A percentile compares a stretch with the other conserved stretches of the same genome.
phyloP scores from a whole-genome alignment of 2,113 vertebrate genomes.

The Callocephalon fimbriatum region DNA sequence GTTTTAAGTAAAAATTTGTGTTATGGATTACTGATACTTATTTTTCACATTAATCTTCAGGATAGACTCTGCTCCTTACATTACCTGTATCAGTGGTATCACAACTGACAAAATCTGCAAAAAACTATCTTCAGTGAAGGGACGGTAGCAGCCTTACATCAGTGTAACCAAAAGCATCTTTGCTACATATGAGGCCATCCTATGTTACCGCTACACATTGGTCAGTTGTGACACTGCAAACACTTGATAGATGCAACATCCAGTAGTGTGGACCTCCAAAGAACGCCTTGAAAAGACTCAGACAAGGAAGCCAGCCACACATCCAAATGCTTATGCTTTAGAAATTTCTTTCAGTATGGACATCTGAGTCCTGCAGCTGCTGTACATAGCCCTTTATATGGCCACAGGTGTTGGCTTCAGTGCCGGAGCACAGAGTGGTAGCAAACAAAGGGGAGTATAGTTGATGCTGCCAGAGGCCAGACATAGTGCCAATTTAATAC shows the following conservation, averaged over 20 bases:
- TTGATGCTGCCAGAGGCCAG: slow-evolving; percentile 73
- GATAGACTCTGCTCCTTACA: neutral
- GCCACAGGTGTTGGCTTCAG: slow-evolving; percentile 79
- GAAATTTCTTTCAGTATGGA: slow-evolving; percentile 71
- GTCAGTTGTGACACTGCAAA: slow-evolving; percentile 20
- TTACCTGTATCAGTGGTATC: neutral
- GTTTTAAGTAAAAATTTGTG: neutral
- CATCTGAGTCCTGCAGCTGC: slow-evolving; percentile 80
- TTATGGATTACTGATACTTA: neutral
- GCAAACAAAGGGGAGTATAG: slow-evolving; percentile 77
- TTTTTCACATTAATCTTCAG: neutral
- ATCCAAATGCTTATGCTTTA: slow-evolving; percentile 76
- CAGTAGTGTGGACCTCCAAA: slow-evolving; percentile 15
- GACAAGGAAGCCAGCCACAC: slow-evolving; percentile 63
- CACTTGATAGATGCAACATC: slow-evolving; percentile 16
- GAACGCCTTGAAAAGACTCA: slow-evolving; percentile 57
- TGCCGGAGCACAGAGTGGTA: slow-evolving; percentile 46
- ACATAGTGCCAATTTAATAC: slow-evolving; percentile 74
- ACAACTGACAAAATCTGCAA: neutral
- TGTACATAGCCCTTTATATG: slow-evolving; percentile 72
- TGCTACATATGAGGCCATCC: neutral
- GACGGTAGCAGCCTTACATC: neutral
- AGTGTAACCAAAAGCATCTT: slow-evolving; percentile 2
- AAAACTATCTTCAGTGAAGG: neutral
- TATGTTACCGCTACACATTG: neutral